Evolutionary conservation across 2,797 vertebrate species (phyloP).

Genomic region (Pelobates cultripes): DNA sequence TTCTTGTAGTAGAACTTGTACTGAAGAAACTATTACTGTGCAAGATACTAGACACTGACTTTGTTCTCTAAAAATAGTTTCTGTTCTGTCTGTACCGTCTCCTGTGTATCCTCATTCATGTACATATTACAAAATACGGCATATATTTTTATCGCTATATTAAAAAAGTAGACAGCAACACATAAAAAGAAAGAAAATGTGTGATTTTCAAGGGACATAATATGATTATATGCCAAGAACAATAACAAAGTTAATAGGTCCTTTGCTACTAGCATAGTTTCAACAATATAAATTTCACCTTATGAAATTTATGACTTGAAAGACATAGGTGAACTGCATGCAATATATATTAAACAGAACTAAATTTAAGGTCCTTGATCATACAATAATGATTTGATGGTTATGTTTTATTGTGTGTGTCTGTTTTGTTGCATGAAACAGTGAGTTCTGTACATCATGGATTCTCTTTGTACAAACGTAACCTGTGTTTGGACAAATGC

Average conservation of each 20-base stretch:
- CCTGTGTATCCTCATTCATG: conserved; percentile 35
- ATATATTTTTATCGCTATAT: conserved; percentile 46
- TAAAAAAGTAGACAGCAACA: conserved; percentile 39
- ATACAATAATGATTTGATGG: background rate
- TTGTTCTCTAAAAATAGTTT: conserved; percentile 43
- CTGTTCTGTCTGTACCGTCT: conserved; percentile 23
- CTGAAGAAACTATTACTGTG: background rate
- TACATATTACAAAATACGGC: conserved; percentile 39
- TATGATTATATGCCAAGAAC: conserved; percentile 50
- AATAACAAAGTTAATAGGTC: conserved; percentile 42
- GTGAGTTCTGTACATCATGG: conserved; percentile 1
- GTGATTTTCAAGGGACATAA: conserved; percentile 45
- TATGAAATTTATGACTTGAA: conserved; percentile 39
- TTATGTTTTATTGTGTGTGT: background rate
- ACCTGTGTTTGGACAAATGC: too few relatives aligned
- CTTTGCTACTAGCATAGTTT: conserved; percentile 36
- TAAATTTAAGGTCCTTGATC: conserved; percentile 4
- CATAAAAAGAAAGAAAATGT: conserved; percentile 40
- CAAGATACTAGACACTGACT: background rate
- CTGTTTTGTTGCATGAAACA: conserved; percentile 28
- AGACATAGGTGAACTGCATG: conserved; percentile 32
- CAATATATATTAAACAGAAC: conserved; percentile 12
- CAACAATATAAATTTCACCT: conserved; percentile 42
- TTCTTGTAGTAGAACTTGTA: conserved; percentile 6
- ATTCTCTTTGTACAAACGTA: background rate